Percentiles rank a stretch among this genome's conserved stretches.
Evolutionary conservation across 2,888 invertebrate genomes (phyloP).

Genomic region (Trissonchulus sp.): DNA sequence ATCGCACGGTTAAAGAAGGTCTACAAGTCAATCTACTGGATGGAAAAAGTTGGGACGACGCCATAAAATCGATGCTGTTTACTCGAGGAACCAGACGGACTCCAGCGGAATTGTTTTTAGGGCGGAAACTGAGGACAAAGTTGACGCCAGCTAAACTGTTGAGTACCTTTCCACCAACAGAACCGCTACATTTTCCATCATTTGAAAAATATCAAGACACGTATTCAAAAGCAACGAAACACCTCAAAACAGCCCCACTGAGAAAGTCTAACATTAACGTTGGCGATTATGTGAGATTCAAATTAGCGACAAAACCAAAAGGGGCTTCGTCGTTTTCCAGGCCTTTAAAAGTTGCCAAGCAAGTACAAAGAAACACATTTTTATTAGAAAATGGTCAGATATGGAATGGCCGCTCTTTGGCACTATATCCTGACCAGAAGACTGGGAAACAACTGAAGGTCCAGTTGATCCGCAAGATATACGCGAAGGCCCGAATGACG

Average conservation of each 20-base stretch:
- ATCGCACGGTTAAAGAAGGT: not conserved
- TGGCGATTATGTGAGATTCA: not conserved
- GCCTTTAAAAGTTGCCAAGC: not conserved
- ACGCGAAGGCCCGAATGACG: not conserved
- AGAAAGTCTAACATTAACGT: not conserved
- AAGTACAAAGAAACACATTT: constrained; percentile 4
- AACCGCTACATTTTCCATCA: not conserved
- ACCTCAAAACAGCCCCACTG: not conserved
- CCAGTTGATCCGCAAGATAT: not conserved
- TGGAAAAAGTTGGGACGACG: not conserved
- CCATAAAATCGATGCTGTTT: not conserved
- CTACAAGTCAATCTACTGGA: not conserved
- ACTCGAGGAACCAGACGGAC: not conserved
- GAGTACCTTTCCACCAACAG: not conserved
- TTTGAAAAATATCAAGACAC: not conserved
- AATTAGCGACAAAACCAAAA: not conserved
- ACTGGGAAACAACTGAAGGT: not conserved
- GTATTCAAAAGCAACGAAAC: not conserved
- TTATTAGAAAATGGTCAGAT: not conserved
- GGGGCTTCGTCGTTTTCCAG: not conserved
- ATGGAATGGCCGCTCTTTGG: not conserved
- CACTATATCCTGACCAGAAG: not conserved
- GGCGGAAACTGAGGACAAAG: not conserved
- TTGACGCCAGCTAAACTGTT: not conserved
- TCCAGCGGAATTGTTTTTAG: not conserved